phyloP scores from a whole-genome alignment of 2,797 vertebrate genomes.

The Calcarius lapponicus region DNA sequence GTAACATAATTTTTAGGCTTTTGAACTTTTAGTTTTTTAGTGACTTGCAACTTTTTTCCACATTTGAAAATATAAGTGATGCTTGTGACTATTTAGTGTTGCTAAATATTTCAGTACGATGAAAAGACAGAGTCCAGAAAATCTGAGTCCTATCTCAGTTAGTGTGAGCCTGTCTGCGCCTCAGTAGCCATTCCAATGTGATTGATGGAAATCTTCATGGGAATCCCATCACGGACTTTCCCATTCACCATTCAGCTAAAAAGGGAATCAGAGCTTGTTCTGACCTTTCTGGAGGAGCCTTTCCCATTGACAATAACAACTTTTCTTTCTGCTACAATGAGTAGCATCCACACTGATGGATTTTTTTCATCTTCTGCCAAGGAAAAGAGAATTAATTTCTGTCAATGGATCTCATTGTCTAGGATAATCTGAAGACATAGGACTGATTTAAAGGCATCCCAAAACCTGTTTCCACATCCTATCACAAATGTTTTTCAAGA shows the following conservation, averaged over 20 bases:
- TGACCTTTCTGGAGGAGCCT: not conserved
- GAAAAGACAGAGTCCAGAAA: not conserved
- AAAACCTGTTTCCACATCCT: not conserved
- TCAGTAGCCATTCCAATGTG: not conserved
- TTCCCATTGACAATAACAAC: not conserved
- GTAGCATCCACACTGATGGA: not conserved
- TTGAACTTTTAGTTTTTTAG: not conserved
- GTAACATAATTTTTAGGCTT: not conserved
- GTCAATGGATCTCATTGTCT: not conserved
- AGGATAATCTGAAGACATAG: not conserved
- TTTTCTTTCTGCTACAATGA: not conserved
- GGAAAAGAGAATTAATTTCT: not conserved
- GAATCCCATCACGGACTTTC: not conserved
- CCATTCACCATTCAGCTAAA: not conserved
- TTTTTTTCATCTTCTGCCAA: not conserved
- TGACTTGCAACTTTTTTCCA: not conserved
- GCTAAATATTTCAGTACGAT: not conserved
- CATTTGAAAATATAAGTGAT: not conserved
- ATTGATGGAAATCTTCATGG: not conserved
- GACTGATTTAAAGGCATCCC: not conserved
- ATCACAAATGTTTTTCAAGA: not conserved
- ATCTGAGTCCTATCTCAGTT: not conserved
- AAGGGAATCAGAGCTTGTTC: not conserved
- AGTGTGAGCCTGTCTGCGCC: not conserved
- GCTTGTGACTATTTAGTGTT: not conserved